Base-by-base conservation (phyloP, 2,888 invertebrate species). In the Pachymerium ferrugineum region DNA sequence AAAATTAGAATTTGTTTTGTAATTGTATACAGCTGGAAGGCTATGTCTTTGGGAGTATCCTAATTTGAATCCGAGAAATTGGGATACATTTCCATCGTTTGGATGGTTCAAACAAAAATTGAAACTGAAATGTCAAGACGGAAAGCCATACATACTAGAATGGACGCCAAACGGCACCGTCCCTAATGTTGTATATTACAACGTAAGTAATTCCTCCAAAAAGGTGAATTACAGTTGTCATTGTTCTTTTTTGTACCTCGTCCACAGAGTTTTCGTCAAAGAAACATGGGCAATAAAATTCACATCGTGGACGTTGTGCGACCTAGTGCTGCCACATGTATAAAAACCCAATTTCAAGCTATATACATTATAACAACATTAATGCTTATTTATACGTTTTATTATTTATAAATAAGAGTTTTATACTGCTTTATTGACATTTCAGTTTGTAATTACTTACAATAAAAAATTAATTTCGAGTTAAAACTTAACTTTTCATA, bases 231-330 rank as follows among this genome's bases (percentile, higher is more conserved):
- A n/a, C n/a, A n/a, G n/a, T n/a, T n/a, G 16, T 10, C 8, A 54
- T 54, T 14, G 62, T 16, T 54, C 16, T 10, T 69, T 8, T 69
- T 19, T 25, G 5, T 69, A 25, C 28, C 8, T 69, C 8, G 6
- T 69, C 69, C 28, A 35, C 14, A 97, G 85, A 94, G 94, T 75
- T 96, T 93, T 83, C 92, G 93, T 3, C 94, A 94, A 79, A 88
- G 91, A 29, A 93, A 95, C 83, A 96, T 97, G 94, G 97, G 97
- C 76, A 95, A 94, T 86, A 93, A 93, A 82, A 94, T 97, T 80
- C 72, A 72, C 42, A 19, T 72, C 22, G 47, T 72, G 25, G 72
- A 72, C n/a, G 35, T 70, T 22, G 70, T 70, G 25, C 35, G 70
- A 31, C 70, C 70, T 3, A 70, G 70, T 70, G 30, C 70, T 33